Evolutionary conservation across 2,113 vertebrate species (phyloP).

Genomic region (Malurus cyaneus): DNA sequence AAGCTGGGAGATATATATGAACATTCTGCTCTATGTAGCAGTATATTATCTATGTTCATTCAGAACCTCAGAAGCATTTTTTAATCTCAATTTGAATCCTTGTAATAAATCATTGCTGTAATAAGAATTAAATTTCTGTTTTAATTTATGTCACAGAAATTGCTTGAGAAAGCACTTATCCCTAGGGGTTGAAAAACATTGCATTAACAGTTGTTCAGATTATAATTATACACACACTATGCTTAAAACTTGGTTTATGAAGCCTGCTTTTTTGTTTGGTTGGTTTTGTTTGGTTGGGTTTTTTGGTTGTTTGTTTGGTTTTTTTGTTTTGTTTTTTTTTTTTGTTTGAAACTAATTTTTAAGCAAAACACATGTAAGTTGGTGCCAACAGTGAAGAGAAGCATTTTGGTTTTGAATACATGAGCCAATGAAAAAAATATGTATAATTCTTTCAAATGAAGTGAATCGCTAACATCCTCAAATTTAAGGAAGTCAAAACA

Average conservation of each 20-base stretch:
- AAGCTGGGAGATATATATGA: background rate
- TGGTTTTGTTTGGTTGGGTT: too few relatives aligned
- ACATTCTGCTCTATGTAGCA: background rate
- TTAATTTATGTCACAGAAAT: slow-evolving; percentile 3
- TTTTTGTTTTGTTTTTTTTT: background rate
- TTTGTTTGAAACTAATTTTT: background rate
- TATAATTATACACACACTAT: background rate
- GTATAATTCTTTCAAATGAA: background rate
- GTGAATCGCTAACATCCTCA: background rate
- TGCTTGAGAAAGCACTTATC: background rate
- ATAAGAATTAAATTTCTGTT: background rate
- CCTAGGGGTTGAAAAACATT: background rate
- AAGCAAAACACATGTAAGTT: background rate
- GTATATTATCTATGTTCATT: background rate
- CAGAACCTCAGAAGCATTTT: background rate
- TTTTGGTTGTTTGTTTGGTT: too few relatives aligned
- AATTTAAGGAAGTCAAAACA: background rate
- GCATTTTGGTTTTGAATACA: background rate
- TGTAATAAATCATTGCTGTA: background rate
- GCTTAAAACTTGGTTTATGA: background rate
- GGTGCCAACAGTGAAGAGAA: background rate
- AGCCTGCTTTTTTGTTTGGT: background rate
- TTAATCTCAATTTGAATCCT: background rate
- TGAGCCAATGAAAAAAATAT: background rate
- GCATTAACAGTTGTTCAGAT: background rate